These are phyloP conservation scores for Temnothorax unifasciatus DNA, from an alignment of 2,888 invertebrate species.

Conservation along the genomic window DNA sequence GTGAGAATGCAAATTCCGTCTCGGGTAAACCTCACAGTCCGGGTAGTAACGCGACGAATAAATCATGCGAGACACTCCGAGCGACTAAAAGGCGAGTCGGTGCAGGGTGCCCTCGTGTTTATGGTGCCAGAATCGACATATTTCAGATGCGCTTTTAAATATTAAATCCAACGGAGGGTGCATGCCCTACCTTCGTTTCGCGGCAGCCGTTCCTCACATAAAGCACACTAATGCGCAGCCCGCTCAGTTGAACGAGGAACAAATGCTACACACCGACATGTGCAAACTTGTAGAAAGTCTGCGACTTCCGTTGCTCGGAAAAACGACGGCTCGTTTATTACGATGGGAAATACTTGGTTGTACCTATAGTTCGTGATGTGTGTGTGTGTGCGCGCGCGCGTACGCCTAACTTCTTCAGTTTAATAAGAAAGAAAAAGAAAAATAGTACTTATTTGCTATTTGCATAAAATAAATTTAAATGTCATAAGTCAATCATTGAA, in stretches of 20 bases:
- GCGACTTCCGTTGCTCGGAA: constrained; percentile 29
- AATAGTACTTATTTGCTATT: not conserved
- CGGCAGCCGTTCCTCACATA: constrained; percentile 59
- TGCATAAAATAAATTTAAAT: not conserved
- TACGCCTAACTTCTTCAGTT: not conserved
- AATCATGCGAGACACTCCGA: constrained; percentile 79
- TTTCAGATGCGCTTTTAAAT: constrained; percentile 86
- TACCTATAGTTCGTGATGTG: not conserved
- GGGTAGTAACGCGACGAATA: constrained; percentile 80
- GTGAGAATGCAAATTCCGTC: constrained; percentile 72
- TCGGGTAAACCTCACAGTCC: constrained; percentile 73
- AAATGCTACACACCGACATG: constrained; percentile 54
- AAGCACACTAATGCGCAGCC: constrained; percentile 67
- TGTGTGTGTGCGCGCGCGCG: too few relatives aligned
- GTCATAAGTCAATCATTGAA: not conserved
- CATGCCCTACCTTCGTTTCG: constrained; percentile 59
- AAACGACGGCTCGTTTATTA: constrained; percentile 42
- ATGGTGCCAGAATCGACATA: constrained; percentile 85
- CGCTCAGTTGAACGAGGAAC: constrained; percentile 39
- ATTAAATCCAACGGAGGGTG: constrained; percentile 81
- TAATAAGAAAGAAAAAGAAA: not conserved
- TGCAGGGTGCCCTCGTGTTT: constrained; percentile 80
- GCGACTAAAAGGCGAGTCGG: constrained; percentile 62
- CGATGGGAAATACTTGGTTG: constrained; percentile 15
- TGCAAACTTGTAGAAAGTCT: constrained; percentile 41